Evolutionary conservation across 1,140 invertebrate genomes (phyloP), one percentile per base, ranked within the genome.

Genomic region (Sweltsa coloradensis): DNA sequence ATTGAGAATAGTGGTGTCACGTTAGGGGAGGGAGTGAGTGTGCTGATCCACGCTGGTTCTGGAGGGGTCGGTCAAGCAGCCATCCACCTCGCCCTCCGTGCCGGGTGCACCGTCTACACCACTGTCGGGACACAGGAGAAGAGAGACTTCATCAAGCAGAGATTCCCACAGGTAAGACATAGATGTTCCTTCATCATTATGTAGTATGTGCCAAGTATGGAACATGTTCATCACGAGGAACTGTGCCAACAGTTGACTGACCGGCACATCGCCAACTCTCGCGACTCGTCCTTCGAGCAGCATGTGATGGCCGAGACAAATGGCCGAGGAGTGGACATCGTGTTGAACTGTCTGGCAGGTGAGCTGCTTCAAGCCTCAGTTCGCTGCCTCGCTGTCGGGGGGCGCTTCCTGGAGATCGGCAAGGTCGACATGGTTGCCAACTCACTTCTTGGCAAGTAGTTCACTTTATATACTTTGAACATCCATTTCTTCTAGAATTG

Each of bases 361-460:
- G 78, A 82, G 21, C 81, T 81, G 60, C 57, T 82, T 14, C 60
- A 66, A 54, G 69, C 81, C 0, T 85, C 90, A 51, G 57, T 91
- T 40, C 77, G 89, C 18, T 85, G 89, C 56, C 65, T 97, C 2
- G 76, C 71, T 2, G 60, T 66, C 23, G 66, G 71, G 2, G 83
- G 83, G 1, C 68, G 75, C 21, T 87, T 87, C 61, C 58, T 87
- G 3, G 84, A 88, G 63, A 86, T 88, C 24, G 83, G 84, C 14
- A 85, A 85, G 56, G 83, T 79, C 50, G 83, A 86, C 60, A 68
- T 83, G 49, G 68, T 66, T 1, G 74, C 77, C 39, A 77, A 85
- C 50, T 79, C 71, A 21, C 58, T 68, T 18, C 63, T 85, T 21
- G 77, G 78, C 60, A 79, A 79, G 75, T n/a, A n/a, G n/a, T n/a